Base-by-base conservation (phyloP, 2,888 invertebrate species). In the Meganola albula region DNA sequence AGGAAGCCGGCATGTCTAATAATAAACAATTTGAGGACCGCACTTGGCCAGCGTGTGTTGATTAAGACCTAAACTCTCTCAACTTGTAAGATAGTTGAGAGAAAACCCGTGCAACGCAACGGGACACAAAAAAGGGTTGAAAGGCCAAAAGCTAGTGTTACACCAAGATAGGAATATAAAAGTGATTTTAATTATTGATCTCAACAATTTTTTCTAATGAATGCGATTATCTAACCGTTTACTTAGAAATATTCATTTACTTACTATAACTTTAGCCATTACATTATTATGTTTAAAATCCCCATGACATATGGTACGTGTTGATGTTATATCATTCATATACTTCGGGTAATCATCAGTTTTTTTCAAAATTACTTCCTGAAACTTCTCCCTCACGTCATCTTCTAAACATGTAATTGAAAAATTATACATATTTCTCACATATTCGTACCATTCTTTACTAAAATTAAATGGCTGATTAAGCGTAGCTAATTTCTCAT, bases 201-300 rank as follows among this genome's bases (percentile, higher is more conserved):
- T n/a, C n/a, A n/a, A n/a, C n/a, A n/a, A n/a, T n/a, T n/a, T n/a
- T n/a, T n/a, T n/a, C n/a, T n/a, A n/a, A n/a, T n/a, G n/a, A n/a
- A n/a, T n/a, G n/a, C n/a, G n/a, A n/a, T n/a, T n/a, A n/a, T n/a
- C n/a, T n/a, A n/a, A 16, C 16, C 16, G 6, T 16, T 16, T 5
- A 5, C 6, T 16, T 16, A 16, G 16, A 16, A 16, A 16, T n/a
- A n/a, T n/a, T 20, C 20, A 20, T 2, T n/a, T 2, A 58, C 62
- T 62, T 42, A 61, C 61, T 21, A 34, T 24, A 51, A 57, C 60
- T 31, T 50, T 62, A 21, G 50, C 48, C 61, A 62, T 60, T 4
- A 62, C 24, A 18, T 62, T 62, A 23, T 48, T 55, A 1, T 43
- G 41, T 33, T 57, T 62, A 12, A 32, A 62, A 36, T 62, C 62